Conservation (phyloP, 2,888 invertebrate species). For the Candidula unifasciata region DNA sequence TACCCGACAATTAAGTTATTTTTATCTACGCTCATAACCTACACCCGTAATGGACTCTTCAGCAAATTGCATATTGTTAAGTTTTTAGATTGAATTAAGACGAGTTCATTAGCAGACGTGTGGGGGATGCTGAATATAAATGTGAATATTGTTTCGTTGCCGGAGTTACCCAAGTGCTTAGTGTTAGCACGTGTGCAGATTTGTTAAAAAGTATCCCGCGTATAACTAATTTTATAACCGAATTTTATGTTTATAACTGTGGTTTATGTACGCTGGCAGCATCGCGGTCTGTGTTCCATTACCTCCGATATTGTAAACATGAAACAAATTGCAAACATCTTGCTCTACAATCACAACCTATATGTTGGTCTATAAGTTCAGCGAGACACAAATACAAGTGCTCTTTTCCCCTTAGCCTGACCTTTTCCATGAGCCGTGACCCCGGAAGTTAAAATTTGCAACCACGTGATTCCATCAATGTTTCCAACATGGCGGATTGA, state of each 20-base stretch:
- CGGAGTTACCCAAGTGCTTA: too few species aligned
- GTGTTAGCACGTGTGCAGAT: not conserved
- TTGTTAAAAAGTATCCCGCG: not conserved
- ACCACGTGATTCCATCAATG: conserved; percentile 9
- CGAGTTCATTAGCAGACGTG: not conserved
- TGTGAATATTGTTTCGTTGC: not conserved
- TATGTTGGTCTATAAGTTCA: not conserved
- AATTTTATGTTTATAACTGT: not conserved
- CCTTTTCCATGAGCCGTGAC: conserved; percentile 12
- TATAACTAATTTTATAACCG: not conserved
- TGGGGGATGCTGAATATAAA: not conserved
- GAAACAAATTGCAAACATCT: conserved; percentile 1
- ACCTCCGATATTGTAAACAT: not conserved
- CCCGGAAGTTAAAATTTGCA: conserved; percentile 31
- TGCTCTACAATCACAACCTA: not conserved
- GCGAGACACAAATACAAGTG: not conserved
- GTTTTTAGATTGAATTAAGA: not conserved
- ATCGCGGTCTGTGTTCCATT: not conserved
- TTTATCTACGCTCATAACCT: not conserved
- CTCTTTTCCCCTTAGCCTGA: not conserved
- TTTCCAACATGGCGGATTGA: not conserved
- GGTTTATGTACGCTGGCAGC: not conserved
- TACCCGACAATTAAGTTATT: not conserved
- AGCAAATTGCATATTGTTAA: not conserved
- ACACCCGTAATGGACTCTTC: conserved; percentile 20